These are phyloP conservation scores for Agrypnia vestita DNA, from an alignment of 1,140 invertebrate species.

Conservation along the genomic window DNA sequence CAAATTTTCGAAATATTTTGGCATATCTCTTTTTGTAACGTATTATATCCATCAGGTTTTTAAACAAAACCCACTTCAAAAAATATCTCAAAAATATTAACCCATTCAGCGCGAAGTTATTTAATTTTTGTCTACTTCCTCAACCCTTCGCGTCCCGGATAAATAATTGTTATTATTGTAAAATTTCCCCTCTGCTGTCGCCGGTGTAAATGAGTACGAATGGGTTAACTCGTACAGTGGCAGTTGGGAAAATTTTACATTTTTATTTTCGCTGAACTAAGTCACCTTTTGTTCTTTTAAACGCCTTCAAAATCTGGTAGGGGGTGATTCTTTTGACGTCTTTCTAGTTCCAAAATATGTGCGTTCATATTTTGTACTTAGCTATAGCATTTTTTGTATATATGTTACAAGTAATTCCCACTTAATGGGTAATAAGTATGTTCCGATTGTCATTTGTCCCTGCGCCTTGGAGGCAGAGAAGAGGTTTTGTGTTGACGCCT, in stretches of 20 bases:
- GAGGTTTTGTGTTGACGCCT: too few relatives aligned
- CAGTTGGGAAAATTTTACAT: slow-evolving; percentile 8
- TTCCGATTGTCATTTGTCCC: too few relatives aligned
- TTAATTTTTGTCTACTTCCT: neutral
- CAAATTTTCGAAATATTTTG: too few relatives aligned
- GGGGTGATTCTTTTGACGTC: slow-evolving; percentile 8
- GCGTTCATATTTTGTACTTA: too few relatives aligned
- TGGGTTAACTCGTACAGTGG: slow-evolving; percentile 39
- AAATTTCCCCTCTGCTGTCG: slow-evolving; percentile 54
- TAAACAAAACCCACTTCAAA: neutral
- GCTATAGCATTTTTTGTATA: too few relatives aligned
- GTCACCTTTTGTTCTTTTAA: slow-evolving; percentile 44
- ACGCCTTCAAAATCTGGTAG: slow-evolving; percentile 25
- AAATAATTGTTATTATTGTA: slow-evolving; percentile 60
- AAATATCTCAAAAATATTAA: neutral
- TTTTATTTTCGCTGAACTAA: slow-evolving; percentile 29
- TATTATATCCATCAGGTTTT: too few relatives aligned
- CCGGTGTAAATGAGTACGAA: slow-evolving; percentile 57
- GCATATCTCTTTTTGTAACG: too few relatives aligned
- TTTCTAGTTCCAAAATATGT: neutral
- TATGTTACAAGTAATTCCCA: too few relatives aligned
- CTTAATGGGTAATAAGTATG: too few relatives aligned
- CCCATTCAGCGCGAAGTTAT: neutral
- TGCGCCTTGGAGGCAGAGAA: too few relatives aligned
- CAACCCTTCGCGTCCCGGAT: slow-evolving; percentile 15